Evolutionary conservation across 2,888 invertebrate genomes (phyloP), one percentile per base, ranked within the genome.

Genomic region (Tipula helvola): DNA sequence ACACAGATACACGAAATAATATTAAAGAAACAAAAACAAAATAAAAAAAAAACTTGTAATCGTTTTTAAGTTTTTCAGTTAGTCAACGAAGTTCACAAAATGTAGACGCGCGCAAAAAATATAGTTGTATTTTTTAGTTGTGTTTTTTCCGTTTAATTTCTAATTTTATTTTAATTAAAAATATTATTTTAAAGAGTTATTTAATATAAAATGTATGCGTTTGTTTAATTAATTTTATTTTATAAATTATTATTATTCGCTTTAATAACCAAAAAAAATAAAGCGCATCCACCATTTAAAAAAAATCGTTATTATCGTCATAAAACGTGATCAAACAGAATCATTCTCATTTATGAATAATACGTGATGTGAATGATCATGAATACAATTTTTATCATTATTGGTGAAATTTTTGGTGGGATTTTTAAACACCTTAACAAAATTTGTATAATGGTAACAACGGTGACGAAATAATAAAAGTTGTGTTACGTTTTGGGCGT

Each of bases 41-140:
- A 84, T n/a, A 39, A 39, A 84, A 84, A 28, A 84, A 84, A 84
- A 13, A 84, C 41, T 84, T 84, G 41, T 16, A 36, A 41, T 84
- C 28, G 84, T 84, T 39, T 84, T 16, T 39, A 84, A 84, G 36
- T 84, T 84, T 84, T 84, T 41, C 84, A 84, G 84, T 84, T 84
- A 41, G 84, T 84, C 84, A 84, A 84, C 84, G 84, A 84, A 84
- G 39, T 41, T 84, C 84, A 84, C 84, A 36, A 84, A 84, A 84
- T 84, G 84, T 84, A 84, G 84, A 39, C 41, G 84, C 36, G 71
- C 71, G 71, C 71, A 71, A 28, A 28, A 28, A 28, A 71, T 12
- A 71, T 12, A 71, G 18, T 71, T 71, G 71, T 71, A 28, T 71
- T 71, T 71, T 52, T 28, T 71, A 71, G 71, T 71, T 84, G 13